phyloP scores from a whole-genome alignment of 2,113 vertebrate genomes.

The Oncorhynchus mykiss region DNA sequence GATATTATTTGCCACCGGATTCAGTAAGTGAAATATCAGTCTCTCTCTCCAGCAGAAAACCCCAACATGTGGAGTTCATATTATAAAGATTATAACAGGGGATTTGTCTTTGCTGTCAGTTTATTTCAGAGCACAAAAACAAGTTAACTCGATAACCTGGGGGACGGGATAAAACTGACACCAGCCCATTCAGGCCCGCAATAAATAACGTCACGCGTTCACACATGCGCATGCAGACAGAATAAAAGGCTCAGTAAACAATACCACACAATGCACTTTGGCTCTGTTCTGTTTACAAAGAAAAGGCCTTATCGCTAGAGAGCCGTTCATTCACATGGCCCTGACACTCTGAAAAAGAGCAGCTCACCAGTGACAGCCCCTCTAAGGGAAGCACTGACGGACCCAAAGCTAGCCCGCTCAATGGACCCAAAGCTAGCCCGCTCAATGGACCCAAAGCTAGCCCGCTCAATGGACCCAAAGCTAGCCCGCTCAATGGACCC shows the following conservation, averaged over 20 bases:
- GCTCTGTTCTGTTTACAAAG: conserved; percentile 49
- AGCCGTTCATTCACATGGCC: conserved; percentile 23
- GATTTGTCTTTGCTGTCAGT: neutral
- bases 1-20: no score
- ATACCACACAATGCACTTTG: conserved; percentile 66
- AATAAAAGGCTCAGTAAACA: conserved; percentile 70
- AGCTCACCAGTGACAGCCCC: conserved; percentile 44
- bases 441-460: conserved; percentile 40
- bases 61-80: neutral
- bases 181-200: neutral
- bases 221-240: conserved; percentile 24
- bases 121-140: neutral
- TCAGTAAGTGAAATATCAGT: no score
- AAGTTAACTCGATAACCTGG: conserved; percentile 5
- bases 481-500: conserved; percentile 32
- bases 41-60: no score
- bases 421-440: conserved; percentile 44
- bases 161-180: neutral
- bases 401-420: conserved; percentile 41
- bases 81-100: neutral
- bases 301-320: conserved; percentile 5
- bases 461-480: conserved; percentile 41
- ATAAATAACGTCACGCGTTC: conserved; percentile 48
- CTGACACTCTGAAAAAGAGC: conserved; percentile 50
- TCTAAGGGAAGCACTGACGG: conserved; percentile 55